phyloP scores from a whole-genome alignment of 1,140 invertebrate species.

The Monomorium pharaonis region DNA sequence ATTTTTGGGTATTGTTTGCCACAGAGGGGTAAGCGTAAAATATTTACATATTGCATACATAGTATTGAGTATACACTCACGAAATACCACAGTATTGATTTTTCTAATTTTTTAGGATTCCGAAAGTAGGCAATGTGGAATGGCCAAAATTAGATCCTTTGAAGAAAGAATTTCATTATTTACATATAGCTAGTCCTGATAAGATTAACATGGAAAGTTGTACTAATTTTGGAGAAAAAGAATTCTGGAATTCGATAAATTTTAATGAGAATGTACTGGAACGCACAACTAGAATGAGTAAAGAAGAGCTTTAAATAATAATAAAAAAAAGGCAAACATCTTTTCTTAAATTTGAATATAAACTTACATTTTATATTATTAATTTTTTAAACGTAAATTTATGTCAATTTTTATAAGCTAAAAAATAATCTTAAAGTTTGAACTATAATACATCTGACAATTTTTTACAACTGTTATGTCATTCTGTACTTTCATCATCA shows the following conservation, averaged over 20 bases:
- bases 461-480: too few relatives aligned
- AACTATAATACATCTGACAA: too few relatives aligned
- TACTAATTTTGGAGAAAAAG: conserved; percentile 84
- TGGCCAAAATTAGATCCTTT: conserved; percentile 79
- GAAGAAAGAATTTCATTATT: conserved; percentile 82
- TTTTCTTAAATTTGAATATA: not conserved
- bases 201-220: conserved; percentile 82
- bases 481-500: too few relatives aligned
- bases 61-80: not conserved
- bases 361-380: too few relatives aligned
- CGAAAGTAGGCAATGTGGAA: conserved; percentile 71
- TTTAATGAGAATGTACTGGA: conserved; percentile 85
- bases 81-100: not conserved
- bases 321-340: not conserved
- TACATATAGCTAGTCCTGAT: conserved; percentile 84
- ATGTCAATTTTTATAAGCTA: too few relatives aligned
- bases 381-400: not conserved
- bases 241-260: conserved; percentile 86
- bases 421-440: too few relatives aligned
- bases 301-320: not conserved
- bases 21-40: conserved; percentile 84
- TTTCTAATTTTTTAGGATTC: conserved; percentile 73
- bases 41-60: not conserved
- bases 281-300: not conserved
- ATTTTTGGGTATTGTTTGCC: conserved; percentile 86